A percentile compares a stretch with the other conserved stretches of the same genome.
Evolutionary conservation across 2,888 invertebrate genomes (phyloP).

Genomic region (Vesta saturnalis): DNA sequence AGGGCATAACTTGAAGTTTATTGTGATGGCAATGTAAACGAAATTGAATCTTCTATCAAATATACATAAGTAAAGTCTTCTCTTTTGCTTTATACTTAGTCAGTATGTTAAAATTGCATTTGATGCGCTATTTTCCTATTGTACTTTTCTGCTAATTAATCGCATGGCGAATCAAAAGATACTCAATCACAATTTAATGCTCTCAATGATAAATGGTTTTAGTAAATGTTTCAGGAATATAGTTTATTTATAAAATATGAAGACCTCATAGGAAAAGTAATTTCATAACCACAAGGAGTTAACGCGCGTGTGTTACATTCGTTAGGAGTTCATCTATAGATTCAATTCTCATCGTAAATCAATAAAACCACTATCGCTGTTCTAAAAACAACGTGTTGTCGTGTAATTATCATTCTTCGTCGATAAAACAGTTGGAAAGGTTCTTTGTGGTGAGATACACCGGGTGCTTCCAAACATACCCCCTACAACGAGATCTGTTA

Average conservation of each 20-base stretch:
- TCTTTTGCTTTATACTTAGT: background rate
- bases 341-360: constrained; percentile 37
- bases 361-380: constrained; percentile 41
- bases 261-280: constrained; percentile 29
- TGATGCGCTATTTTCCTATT: background rate
- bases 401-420: constrained; percentile 60
- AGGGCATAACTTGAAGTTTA: constrained; percentile 43
- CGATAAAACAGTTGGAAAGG: constrained; percentile 59
- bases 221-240: constrained; percentile 11
- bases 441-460: constrained; percentile 55
- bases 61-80: background rate
- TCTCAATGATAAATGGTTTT: background rate
- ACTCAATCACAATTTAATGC: background rate
- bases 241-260: constrained; percentile 25
- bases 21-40: constrained; percentile 26
- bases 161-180: background rate
- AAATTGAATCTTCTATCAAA: constrained; percentile 27
- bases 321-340: constrained; percentile 21
- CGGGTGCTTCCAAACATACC: constrained; percentile 60
- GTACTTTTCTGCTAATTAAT: background rate
- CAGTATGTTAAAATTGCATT: constrained; percentile 1
- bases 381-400: constrained; percentile 61
- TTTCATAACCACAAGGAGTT: constrained; percentile 28
- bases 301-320: constrained; percentile 27
- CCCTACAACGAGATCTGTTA: constrained; percentile 56